A percentile compares a stretch with the other conserved stretches of the same genome.
Conservation (phyloP, 2,888 invertebrate species). For the Thyatira batis region DNA sequence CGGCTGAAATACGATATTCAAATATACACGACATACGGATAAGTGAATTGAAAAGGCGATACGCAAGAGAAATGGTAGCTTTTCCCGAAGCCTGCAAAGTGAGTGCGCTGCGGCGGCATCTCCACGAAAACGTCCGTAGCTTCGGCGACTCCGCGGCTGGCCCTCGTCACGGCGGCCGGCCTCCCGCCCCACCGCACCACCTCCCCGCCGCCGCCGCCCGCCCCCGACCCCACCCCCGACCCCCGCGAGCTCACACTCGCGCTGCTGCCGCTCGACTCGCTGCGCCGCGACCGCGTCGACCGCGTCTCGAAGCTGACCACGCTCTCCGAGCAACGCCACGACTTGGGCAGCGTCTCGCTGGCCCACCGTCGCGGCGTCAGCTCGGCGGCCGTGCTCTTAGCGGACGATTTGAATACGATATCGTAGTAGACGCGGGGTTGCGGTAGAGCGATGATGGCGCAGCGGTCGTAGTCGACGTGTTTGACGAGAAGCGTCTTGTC, state of each 20-base stretch:
- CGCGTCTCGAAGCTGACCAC: slow-evolving; percentile 58
- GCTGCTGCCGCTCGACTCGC: slow-evolving; percentile 51
- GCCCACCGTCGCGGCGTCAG: slow-evolving; percentile 66
- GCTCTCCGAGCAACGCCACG: slow-evolving; percentile 76
- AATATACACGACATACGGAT: slow-evolving; percentile 76
- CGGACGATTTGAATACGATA: slow-evolving; percentile 54
- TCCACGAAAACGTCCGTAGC: slow-evolving; percentile 74
- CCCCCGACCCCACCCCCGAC: slow-evolving; percentile 31
- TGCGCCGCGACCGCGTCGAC: slow-evolving; percentile 47
- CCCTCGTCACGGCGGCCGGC: slow-evolving; percentile 79
- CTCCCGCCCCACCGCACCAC: slow-evolving; percentile 72
- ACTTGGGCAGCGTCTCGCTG: slow-evolving; percentile 70
- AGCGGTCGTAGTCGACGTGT: slow-evolving; percentile 48
- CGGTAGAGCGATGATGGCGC: slow-evolving; percentile 75
- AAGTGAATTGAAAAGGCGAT: slow-evolving; percentile 77
- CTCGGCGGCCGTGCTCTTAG: slow-evolving; percentile 49
- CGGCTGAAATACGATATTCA: slow-evolving; percentile 35
- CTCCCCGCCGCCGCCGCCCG: slow-evolving; percentile 56
- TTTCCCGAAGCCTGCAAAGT: slow-evolving; percentile 79
- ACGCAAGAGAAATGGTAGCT: slow-evolving; percentile 81
- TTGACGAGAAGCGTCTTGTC: slow-evolving; percentile 17
- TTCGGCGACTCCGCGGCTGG: slow-evolving; percentile 76
- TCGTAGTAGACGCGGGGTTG: slow-evolving; percentile 72
- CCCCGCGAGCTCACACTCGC: slow-evolving; percentile 18
- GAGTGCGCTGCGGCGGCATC: slow-evolving; percentile 75